Conservation (phyloP, 2,888 invertebrate species). For the Euplexia lucipara region DNA sequence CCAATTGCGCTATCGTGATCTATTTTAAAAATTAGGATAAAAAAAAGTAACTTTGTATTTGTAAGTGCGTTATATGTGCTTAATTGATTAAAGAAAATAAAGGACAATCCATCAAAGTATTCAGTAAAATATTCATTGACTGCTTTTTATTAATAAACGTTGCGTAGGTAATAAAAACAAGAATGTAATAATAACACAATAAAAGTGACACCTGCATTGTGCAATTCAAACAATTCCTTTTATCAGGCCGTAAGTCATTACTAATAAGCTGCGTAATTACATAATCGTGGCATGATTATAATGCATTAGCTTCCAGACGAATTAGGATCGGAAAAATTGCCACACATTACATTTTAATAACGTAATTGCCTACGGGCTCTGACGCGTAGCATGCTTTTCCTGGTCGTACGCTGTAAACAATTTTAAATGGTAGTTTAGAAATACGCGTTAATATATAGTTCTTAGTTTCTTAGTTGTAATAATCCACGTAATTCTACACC, state of each 20-base stretch:
- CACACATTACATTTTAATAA: conserved; percentile 68
- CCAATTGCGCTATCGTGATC: no score
- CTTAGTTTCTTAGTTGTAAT: no score
- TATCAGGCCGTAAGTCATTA: conserved; percentile 19
- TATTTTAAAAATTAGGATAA: no score
- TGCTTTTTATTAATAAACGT: conserved; percentile 10
- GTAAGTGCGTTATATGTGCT: not conserved
- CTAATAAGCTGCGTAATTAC: conserved; percentile 45
- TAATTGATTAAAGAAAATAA: not conserved
- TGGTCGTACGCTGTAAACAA: not conserved
- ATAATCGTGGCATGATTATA: conserved; percentile 58
- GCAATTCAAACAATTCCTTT: conserved; percentile 41
- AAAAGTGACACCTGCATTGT: conserved; percentile 21
- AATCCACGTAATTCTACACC: no score
- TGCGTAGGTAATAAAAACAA: not conserved
- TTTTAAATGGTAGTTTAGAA: conserved; percentile 9
- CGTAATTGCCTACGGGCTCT: conserved; percentile 60
- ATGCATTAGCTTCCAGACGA: conserved; percentile 48
- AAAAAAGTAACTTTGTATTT: no score
- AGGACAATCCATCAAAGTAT: not conserved
- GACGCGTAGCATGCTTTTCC: conserved; percentile 27
- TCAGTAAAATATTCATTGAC: not conserved
- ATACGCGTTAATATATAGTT: conserved; percentile 7
- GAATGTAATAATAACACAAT: conserved; percentile 20
- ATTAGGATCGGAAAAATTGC: conserved; percentile 69